Percentiles rank a stretch among this genome's conserved stretches.
Conservation (phyloP, 2,797 vertebrate genomes). For the Dermochelys coriacea region DNA sequence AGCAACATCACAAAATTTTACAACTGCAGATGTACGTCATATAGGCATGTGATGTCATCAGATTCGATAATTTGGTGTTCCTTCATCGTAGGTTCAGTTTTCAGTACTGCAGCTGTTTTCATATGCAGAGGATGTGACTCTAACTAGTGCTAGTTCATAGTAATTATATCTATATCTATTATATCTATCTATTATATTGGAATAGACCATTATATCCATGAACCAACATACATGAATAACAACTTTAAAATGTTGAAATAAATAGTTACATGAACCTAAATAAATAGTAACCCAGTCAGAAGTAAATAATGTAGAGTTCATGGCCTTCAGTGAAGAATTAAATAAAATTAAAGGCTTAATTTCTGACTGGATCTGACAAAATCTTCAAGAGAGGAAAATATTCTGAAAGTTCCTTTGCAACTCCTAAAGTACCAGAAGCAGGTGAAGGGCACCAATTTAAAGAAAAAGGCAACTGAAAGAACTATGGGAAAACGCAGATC, state of each 20-base stretch:
- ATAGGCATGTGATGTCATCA: not conserved
- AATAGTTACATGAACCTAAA: conserved; percentile 1
- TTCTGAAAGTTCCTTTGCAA: not conserved
- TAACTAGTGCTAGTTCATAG: conserved; percentile 24
- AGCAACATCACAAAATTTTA: conserved; percentile 56
- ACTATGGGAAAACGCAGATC: not conserved
- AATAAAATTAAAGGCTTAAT: not conserved
- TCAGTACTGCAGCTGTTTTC: conserved; percentile 7
- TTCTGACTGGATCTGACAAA: not conserved
- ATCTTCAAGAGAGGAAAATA: not conserved
- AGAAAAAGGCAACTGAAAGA: not conserved
- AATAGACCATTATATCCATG: not conserved
- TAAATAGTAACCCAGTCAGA: not conserved
- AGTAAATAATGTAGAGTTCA: not conserved
- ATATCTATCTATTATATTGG: too few species aligned
- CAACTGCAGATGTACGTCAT: conserved; percentile 26
- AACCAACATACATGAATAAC: not conserved
- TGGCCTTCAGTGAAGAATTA: not conserved
- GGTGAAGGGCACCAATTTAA: not conserved
- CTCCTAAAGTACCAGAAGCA: not conserved
- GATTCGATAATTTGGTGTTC: conserved; percentile 40
- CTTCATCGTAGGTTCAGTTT: conserved; percentile 10
- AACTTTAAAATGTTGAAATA: conserved; percentile 15
- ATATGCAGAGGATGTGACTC: not conserved
- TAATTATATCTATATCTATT: conserved; percentile 29